Base-by-base conservation (phyloP, 1,140 invertebrate genomes). In the Ladona fulva region DNA sequence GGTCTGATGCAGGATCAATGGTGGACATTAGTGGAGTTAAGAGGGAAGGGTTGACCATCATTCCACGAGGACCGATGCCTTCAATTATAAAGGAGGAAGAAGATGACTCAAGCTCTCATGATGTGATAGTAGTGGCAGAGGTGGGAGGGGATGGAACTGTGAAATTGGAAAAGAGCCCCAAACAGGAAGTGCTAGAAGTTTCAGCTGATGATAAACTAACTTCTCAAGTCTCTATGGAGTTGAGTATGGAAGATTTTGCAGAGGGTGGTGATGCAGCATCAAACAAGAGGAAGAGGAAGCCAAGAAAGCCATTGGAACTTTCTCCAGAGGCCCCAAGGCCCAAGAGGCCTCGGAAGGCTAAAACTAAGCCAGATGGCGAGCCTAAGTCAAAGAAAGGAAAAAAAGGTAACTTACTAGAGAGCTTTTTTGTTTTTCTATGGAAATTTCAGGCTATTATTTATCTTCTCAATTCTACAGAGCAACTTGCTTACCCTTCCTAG, bases 381-480 rank as follows among this genome's bases (percentile, higher is more conserved):
- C 24, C 52, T 24, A 74, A 78, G 37, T 22, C 24, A 19, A 78
- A 78, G 42, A 74, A 78, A 42, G 25, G 25, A n/a, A 74, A 44
- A 24, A 78, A 78, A 74, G 44, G 42, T 37, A 74, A 42, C 14
- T 25, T n/a, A n/a, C n/a, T n/a, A n/a, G n/a, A n/a, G 52, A 11
- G n/a, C 22, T 19, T 8, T 52, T 66, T 52, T 74, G 1, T n/a
- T 76, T 12, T 76, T 76, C 25, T 76, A 3, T 37, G 19, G 19
- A 6, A 76, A 37, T 19, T 5, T 3, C 1, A 24, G 74, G 1
- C 14, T 19, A 22, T 77, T n/a, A n/a, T n/a, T n/a, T n/a, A n/a
- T n/a, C n/a, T n/a, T n/a, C n/a, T n/a, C n/a, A n/a, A n/a, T n/a
- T n/a, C n/a, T n/a, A n/a, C n/a, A n/a, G n/a, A n/a, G n/a, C n/a